Conservation (phyloP, 23 tunicate genomes). For the Oikopleura dioica region DNA sequence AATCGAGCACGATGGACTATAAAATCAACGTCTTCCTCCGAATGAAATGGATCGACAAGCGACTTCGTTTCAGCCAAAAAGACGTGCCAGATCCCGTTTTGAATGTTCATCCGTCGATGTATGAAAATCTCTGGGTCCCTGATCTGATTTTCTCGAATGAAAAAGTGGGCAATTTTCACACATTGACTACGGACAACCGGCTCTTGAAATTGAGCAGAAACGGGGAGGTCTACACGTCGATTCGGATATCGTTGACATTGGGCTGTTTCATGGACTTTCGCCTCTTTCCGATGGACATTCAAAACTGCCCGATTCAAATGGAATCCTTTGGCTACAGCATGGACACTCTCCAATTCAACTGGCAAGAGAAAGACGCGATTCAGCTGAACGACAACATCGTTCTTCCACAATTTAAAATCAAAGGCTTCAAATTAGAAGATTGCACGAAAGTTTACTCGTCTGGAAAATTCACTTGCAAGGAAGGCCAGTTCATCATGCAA, state of each 20-base stretch:
- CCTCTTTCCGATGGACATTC: slow-evolving; percentile 77
- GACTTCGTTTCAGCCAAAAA: slow-evolving; percentile 23
- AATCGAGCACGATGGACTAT: slow-evolving; percentile 29
- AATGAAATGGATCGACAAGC: slow-evolving; percentile 64
- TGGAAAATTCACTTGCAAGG: slow-evolving; percentile 73
- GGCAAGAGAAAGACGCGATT: slow-evolving; percentile 14
- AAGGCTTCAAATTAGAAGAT: slow-evolving; percentile 42
- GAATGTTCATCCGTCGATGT: slow-evolving; percentile 62
- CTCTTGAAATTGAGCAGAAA: slow-evolving; percentile 30
- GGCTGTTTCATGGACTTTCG: slow-evolving; percentile 60
- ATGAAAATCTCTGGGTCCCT: slow-evolving; percentile 51
- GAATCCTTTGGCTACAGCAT: slow-evolving; percentile 22
- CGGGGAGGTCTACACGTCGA: slow-evolving; percentile 59
- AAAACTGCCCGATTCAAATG: slow-evolving; percentile 49
- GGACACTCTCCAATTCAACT: not conserved
- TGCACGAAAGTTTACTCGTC: slow-evolving; percentile 17
- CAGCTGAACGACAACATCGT: slow-evolving; percentile 29
- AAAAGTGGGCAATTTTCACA: slow-evolving; percentile 52
- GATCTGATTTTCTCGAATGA: slow-evolving; percentile 73
- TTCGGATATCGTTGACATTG: slow-evolving; percentile 42
- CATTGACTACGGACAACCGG: slow-evolving; percentile 35
- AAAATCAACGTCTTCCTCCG: slow-evolving; percentile 54
- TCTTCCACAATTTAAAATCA: slow-evolving; percentile 62
- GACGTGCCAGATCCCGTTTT: slow-evolving; percentile 2
- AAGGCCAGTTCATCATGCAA: slow-evolving; percentile 52